Conservation (phyloP, 2,797 vertebrate genomes). For the Micromesistius poutassou region DNA sequence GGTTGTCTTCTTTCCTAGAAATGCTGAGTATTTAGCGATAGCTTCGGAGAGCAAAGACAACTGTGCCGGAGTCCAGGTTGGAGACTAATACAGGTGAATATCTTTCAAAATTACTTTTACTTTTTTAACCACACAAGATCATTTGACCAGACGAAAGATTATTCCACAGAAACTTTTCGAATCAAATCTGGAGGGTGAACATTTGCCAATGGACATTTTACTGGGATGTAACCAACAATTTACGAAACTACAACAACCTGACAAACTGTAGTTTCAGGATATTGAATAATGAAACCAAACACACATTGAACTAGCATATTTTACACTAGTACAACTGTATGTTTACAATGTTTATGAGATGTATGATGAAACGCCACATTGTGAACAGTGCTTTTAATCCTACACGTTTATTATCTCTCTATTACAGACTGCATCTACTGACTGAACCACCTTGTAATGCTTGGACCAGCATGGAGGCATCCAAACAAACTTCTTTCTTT, state of each 20-base stretch:
- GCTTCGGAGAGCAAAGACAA: slow-evolving; percentile 92
- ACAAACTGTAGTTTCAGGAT: background rate
- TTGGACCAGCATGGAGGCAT: slow-evolving; percentile 59
- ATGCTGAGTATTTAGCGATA: slow-evolving; percentile 90
- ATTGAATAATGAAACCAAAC: background rate
- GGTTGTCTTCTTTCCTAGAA: slow-evolving; percentile 46
- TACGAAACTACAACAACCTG: background rate
- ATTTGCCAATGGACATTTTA: background rate
- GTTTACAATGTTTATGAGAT: background rate
- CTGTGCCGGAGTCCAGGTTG: slow-evolving; percentile 86
- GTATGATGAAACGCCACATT: background rate
- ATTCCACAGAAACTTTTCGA: background rate
- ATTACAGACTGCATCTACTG: slow-evolving; percentile 41
- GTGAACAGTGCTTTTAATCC: background rate
- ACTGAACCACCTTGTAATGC: slow-evolving; percentile 28
- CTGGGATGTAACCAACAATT: background rate
- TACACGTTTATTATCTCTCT: background rate
- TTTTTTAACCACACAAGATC: background rate
- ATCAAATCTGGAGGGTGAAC: background rate
- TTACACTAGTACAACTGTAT: background rate
- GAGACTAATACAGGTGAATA: slow-evolving; percentile 79
- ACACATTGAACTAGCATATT: background rate
- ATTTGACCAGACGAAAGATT: background rate
- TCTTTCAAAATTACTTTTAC: background rate
- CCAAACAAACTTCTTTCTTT: slow-evolving; percentile 7